Conservation (phyloP, 2,888 invertebrate genomes). For the Graphium colonna region DNA sequence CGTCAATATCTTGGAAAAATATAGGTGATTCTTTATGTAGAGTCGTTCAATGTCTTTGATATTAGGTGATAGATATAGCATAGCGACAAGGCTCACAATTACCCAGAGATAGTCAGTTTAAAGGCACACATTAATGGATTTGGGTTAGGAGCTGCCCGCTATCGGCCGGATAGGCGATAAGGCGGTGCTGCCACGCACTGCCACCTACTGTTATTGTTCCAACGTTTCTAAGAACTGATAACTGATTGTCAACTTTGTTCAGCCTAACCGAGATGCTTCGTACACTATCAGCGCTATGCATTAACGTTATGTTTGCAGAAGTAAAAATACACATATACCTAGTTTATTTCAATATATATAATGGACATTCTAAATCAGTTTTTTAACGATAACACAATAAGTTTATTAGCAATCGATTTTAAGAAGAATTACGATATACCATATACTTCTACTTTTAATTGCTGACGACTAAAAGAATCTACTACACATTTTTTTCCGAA, state of each 20-base stretch:
- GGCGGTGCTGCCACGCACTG: neutral
- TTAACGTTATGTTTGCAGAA: too few species aligned
- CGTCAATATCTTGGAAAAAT: too few species aligned
- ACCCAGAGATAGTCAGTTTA: neutral
- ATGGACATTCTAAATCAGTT: too few species aligned
- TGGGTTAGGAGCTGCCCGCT: constrained; percentile 33
- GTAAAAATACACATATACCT: too few species aligned
- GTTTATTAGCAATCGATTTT: too few species aligned
- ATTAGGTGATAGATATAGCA: neutral
- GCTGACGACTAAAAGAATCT: too few species aligned
- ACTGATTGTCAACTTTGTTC: constrained; percentile 25
- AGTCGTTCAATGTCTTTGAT: neutral
- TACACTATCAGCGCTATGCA: neutral
- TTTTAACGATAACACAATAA: too few species aligned
- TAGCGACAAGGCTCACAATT: neutral
- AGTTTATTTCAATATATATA: too few species aligned
- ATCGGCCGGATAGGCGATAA: constrained; percentile 36
- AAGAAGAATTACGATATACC: too few species aligned
- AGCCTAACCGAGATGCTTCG: neutral
- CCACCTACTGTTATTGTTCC: constrained; percentile 29
- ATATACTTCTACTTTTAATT: too few species aligned
- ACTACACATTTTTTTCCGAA: too few species aligned
- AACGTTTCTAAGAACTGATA: constrained; percentile 35
- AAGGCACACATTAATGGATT: constrained; percentile 34
- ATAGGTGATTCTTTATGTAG: too few species aligned